Percentiles rank a stretch among this genome's conserved stretches.
Evolutionary conservation across 2,888 invertebrate species (phyloP).

Genomic region (Euclidia mi): DNA sequence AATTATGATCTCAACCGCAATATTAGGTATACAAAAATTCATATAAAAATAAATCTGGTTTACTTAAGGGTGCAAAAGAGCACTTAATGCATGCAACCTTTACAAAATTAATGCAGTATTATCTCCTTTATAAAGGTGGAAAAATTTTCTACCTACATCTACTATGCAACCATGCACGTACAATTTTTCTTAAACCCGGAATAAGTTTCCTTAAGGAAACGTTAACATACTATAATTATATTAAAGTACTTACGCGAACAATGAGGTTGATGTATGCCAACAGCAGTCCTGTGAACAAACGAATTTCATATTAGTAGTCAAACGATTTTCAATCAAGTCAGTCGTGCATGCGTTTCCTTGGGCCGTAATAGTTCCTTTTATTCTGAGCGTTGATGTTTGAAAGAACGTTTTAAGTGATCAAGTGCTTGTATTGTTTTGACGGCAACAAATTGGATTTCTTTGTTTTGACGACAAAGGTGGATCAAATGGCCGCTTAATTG

Average conservation of each 20-base stretch:
- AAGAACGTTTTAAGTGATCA: conserved; percentile 17
- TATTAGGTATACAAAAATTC: too few relatives aligned
- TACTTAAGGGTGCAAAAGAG: too few relatives aligned
- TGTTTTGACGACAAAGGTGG: conserved; percentile 7
- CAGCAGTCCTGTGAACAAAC: conserved; percentile 62
- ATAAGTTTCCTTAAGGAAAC: background rate
- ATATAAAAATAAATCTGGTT: too few relatives aligned
- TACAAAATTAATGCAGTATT: background rate
- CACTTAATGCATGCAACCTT: too few relatives aligned
- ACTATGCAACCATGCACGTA: background rate
- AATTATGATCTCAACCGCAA: too few relatives aligned
- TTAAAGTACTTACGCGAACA: conserved; percentile 59
- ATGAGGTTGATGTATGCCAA: conserved; percentile 52
- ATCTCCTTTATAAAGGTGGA: background rate
- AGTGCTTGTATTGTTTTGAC: conserved; percentile 16
- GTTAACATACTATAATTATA: conserved; percentile 14
- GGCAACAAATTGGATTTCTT: conserved; percentile 20
- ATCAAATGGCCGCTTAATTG: background rate
- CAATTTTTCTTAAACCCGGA: background rate
- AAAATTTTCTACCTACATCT: too few relatives aligned
- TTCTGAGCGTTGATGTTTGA: conserved; percentile 33
- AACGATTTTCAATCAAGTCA: conserved; percentile 29
- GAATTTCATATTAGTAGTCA: conserved; percentile 35
- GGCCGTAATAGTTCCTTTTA: conserved; percentile 18
- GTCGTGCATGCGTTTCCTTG: conserved; percentile 23